Percentiles rank a stretch among this genome's conserved stretches.
Conservation (phyloP, 2,797 vertebrate species). For the Odontamblyopus lacepedii region DNA sequence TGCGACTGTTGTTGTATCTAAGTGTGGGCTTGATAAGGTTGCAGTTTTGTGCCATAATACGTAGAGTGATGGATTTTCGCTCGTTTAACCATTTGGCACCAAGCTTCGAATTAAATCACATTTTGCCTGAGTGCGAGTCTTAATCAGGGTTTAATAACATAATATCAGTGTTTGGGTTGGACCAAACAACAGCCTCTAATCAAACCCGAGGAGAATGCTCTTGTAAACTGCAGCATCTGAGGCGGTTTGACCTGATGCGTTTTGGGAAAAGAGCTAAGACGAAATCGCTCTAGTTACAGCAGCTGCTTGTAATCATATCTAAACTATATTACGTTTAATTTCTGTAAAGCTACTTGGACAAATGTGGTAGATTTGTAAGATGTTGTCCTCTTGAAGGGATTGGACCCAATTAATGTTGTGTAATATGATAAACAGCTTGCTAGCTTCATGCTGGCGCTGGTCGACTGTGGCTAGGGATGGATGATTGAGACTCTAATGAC, state of each 20-base stretch:
- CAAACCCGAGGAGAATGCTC: constrained; percentile 27
- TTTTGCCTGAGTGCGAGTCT: constrained; percentile 21
- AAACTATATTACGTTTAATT: too few species aligned
- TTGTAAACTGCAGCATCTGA: constrained; percentile 19
- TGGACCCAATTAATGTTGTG: too few species aligned
- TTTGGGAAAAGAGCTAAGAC: not conserved
- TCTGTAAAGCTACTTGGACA: too few species aligned
- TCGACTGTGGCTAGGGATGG: too few species aligned
- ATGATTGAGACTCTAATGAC: too few species aligned
- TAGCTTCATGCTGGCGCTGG: too few species aligned
- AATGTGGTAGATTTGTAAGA: too few species aligned
- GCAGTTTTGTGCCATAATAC: constrained; percentile 16
- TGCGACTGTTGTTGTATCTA: constrained; percentile 20
- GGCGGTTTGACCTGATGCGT: constrained; percentile 6
- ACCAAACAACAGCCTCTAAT: constrained; percentile 17
- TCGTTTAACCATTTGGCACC: constrained; percentile 32
- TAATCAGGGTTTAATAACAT: constrained; percentile 41
- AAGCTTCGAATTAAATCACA: constrained; percentile 34
- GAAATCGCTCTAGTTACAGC: not conserved
- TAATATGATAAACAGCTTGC: too few species aligned
- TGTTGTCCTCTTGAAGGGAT: too few species aligned
- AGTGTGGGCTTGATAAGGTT: constrained; percentile 12
- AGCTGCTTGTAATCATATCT: not conserved
- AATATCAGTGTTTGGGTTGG: constrained; percentile 54
- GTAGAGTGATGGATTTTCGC: constrained; percentile 37